A percentile compares a stretch with the other conserved stretches of the same genome.
phyloP scores from a whole-genome alignment of 2,797 vertebrate genomes.

The Tenualosa thibaudeaui region DNA sequence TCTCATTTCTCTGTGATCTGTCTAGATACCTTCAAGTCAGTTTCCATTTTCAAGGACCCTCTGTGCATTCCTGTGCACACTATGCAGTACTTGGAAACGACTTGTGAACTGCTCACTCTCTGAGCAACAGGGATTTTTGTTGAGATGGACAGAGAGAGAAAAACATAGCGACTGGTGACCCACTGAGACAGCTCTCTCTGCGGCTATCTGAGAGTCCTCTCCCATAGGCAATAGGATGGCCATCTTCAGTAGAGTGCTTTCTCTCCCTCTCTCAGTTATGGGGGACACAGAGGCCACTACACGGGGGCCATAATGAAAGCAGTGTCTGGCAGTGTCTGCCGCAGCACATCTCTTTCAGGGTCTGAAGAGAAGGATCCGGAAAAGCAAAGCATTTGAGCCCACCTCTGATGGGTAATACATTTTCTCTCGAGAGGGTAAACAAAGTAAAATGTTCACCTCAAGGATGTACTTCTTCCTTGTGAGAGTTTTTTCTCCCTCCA shows the following conservation, averaged over 20 bases:
- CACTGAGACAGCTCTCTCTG: background rate
- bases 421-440: slow-evolving; percentile 25
- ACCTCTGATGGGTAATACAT: slow-evolving; percentile 22
- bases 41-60: background rate
- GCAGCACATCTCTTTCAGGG: background rate
- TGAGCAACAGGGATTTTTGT: background rate
- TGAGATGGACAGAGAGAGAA: background rate
- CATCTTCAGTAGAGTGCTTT: background rate
- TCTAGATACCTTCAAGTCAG: background rate
- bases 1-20: background rate
- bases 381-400: slow-evolving; percentile 7
- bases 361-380: background rate
- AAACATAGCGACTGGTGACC: background rate
- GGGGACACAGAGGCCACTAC: background rate
- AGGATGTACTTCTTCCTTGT: background rate
- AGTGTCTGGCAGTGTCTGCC: background rate
- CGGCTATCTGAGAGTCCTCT: background rate
- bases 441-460: slow-evolving; percentile 14
- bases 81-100: background rate
- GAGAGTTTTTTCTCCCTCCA: background rate
- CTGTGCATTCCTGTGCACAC: too few relatives aligned
- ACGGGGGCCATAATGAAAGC: slow-evolving; percentile 3
- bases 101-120: background rate
- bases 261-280: background rate
- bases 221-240: background rate